phyloP scores from a whole-genome alignment of 1,140 invertebrate species.

The Atopsyche davidsoni region DNA sequence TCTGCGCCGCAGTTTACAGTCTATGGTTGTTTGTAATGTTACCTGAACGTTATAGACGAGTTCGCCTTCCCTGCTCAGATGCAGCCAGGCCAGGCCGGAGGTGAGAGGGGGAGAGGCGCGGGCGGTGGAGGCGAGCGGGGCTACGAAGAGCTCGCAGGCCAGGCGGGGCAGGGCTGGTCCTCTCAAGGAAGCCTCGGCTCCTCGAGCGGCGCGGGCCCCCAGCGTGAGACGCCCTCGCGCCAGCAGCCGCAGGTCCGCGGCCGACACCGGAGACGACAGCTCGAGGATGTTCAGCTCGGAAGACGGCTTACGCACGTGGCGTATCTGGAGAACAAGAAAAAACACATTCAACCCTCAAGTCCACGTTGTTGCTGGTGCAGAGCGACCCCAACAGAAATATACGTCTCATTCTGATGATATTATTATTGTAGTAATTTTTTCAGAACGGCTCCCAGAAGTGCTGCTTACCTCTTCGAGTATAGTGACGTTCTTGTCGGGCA shows the following conservation, averaged over 20 bases:
- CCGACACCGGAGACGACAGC: constrained; percentile 64
- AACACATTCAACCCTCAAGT: background rate
- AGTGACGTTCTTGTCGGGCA: constrained; percentile 61
- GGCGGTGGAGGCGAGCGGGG: constrained; percentile 49
- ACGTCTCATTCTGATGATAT: constrained; percentile 26
- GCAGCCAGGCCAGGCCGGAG: constrained; percentile 71
- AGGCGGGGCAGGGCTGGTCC: constrained; percentile 63
- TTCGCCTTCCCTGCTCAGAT: constrained; percentile 67
- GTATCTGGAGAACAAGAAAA: constrained; percentile 18
- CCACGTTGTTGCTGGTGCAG: background rate
- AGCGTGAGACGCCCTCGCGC: constrained; percentile 64
- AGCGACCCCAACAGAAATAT: constrained; percentile 3
- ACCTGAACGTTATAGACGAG: constrained; percentile 67
- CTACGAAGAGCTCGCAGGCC: constrained; percentile 76
- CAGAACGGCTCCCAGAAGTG: no score
- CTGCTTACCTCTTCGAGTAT: constrained; percentile 66
- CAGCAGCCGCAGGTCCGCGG: constrained; percentile 62
- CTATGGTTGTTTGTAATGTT: constrained; percentile 31
- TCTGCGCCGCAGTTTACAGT: no score
- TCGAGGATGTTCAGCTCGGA: constrained; percentile 69
- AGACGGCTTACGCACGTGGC: constrained; percentile 60
- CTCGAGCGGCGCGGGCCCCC: constrained; percentile 30
- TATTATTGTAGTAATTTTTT: constrained; percentile 3
- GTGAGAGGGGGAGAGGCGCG: constrained; percentile 33
- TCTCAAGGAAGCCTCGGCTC: constrained; percentile 39